Evolutionary conservation across 2,888 invertebrate genomes (phyloP).

Genomic region (Palloptera scutellata): DNA sequence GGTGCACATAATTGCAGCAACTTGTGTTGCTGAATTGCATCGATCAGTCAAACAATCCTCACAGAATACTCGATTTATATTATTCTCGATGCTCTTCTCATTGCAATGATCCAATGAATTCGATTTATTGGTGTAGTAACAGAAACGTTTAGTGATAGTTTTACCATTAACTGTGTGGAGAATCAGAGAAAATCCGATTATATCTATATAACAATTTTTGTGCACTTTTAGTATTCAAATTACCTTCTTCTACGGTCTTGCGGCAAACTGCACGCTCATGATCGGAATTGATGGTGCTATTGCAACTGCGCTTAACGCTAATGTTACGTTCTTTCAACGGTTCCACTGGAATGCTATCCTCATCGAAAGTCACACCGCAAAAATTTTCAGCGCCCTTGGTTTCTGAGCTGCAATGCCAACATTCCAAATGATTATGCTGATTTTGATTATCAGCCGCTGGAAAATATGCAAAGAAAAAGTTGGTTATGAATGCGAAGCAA

Average conservation of each 20-base stretch:
- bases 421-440: conserved; percentile 47
- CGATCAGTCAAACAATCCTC: conserved; percentile 56
- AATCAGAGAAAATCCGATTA: not conserved
- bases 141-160: conserved; percentile 56
- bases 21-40: conserved; percentile 51
- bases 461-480: conserved; percentile 1
- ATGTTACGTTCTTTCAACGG: conserved; percentile 53
- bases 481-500: too few species aligned
- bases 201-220: not conserved
- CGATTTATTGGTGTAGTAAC: conserved; percentile 61
- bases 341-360: conserved; percentile 54
- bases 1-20: conserved; percentile 36
- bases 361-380: conserved; percentile 55
- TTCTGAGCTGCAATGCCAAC: conserved; percentile 61
- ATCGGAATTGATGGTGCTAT: conserved; percentile 57
- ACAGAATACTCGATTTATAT: conserved; percentile 54
- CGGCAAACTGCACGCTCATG: conserved; percentile 60
- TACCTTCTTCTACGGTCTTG: conserved; percentile 58
- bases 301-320: conserved; percentile 54
- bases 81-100: conserved; percentile 53
- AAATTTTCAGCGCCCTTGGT: conserved; percentile 59
- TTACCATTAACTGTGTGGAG: conserved; percentile 52
- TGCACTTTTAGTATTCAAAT: not conserved
- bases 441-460: conserved; percentile 35
- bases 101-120: conserved; percentile 56